Percentiles rank a stretch among this genome's conserved stretches.
phyloP scores from a whole-genome alignment of 1,140 invertebrate species.

The Apolygus lucorum region DNA sequence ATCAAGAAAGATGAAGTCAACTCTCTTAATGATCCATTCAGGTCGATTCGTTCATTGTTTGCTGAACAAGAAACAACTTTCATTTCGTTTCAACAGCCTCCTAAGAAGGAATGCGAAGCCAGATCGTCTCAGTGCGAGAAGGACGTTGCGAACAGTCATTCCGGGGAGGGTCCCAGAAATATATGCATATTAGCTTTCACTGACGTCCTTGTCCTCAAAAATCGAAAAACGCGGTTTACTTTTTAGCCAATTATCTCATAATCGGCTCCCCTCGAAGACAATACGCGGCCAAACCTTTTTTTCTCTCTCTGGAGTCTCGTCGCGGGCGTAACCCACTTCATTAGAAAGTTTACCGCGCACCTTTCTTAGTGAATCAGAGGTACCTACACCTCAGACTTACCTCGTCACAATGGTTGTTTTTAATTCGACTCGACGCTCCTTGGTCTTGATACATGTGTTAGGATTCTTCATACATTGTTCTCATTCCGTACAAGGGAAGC shows the following conservation, averaged over 20 bases:
- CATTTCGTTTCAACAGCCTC: too few species aligned
- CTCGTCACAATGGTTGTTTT: not conserved
- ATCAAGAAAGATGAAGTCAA: not conserved
- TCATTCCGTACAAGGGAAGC: not conserved
- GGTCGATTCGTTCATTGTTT: not conserved
- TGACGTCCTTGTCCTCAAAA: not conserved
- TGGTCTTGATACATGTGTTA: not conserved
- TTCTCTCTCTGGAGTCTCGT: not conserved
- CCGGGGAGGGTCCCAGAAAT: not conserved
- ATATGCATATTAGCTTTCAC: not conserved
- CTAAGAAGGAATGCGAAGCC: too few species aligned
- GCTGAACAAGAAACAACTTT: too few species aligned
- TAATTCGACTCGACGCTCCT: not conserved
- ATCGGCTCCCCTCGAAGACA: not conserved
- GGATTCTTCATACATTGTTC: too few species aligned
- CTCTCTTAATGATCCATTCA: not conserved
- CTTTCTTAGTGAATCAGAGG: not conserved
- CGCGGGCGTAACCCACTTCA: not conserved
- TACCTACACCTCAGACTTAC: not conserved
- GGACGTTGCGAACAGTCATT: too few species aligned
- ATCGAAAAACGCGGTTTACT: not conserved
- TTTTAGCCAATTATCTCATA: not conserved
- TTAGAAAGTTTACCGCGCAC: not conserved
- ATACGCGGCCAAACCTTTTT: not conserved
- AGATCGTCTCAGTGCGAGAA: too few species aligned